These are phyloP conservation scores for Sminthurinus aureus DNA, from an alignment of 2,888 invertebrate genomes.

Conservation along the genomic window DNA sequence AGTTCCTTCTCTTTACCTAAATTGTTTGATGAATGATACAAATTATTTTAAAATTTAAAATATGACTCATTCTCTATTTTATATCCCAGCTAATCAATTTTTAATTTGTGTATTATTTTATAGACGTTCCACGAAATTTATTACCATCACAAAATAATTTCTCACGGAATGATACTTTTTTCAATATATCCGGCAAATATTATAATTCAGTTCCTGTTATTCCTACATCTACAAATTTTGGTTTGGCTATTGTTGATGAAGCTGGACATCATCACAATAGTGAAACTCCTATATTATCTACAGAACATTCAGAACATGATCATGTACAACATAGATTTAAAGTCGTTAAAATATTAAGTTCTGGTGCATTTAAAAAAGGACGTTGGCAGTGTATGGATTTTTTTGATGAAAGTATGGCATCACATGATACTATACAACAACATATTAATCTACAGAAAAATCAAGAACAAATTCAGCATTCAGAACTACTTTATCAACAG, in stretches of 20 bases:
- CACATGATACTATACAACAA: neutral
- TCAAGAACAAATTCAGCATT: slow-evolving; percentile 50
- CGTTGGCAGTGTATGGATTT: slow-evolving; percentile 96
- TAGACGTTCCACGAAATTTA: slow-evolving; percentile 45
- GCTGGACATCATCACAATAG: slow-evolving; percentile 65
- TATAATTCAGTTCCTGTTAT: slow-evolving; percentile 81
- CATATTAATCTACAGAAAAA: slow-evolving; percentile 47
- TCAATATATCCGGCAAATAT: slow-evolving; percentile 72
- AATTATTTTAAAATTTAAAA: neutral
- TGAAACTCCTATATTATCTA: slow-evolving; percentile 11
- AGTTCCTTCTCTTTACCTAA: too few relatives aligned
- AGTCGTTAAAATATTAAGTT: slow-evolving; percentile 94
- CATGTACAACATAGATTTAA: slow-evolving; percentile 70
- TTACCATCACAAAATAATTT: slow-evolving; percentile 74
- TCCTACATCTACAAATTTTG: slow-evolving; percentile 83
- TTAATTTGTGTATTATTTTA: neutral
- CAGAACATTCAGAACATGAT: slow-evolving; percentile 51
- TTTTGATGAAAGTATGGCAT: slow-evolving; percentile 72
- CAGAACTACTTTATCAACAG: too few relatives aligned
- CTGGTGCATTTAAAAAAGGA: slow-evolving; percentile 91
- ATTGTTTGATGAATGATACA: too few relatives aligned
- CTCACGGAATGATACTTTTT: slow-evolving; percentile 83
- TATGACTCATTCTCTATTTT: neutral
- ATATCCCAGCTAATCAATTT: neutral
- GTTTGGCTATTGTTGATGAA: slow-evolving; percentile 77